Evolutionary conservation across 2,113 vertebrate genomes (phyloP).

Genomic region (Bagarius yarrelli): DNA sequence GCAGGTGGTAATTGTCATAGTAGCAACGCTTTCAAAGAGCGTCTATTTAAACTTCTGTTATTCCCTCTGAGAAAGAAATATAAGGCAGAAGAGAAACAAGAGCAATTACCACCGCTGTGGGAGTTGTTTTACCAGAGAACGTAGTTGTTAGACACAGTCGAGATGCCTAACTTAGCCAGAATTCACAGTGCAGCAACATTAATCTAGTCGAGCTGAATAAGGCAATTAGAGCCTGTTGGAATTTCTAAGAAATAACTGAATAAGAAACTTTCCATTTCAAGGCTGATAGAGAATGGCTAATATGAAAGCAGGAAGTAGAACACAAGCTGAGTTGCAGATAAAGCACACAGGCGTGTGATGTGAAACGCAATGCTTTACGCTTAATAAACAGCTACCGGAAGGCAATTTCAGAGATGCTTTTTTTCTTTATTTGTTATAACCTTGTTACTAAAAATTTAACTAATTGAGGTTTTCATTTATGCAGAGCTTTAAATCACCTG

Average conservation of each 20-base stretch:
- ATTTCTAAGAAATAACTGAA: conserved; percentile 19
- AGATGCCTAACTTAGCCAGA: neutral
- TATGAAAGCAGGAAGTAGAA: neutral
- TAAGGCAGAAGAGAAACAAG: neutral
- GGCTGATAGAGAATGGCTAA: conserved; percentile 1
- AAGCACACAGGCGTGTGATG: neutral
- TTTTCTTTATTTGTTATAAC: neutral
- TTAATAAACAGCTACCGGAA: conserved; percentile 2
- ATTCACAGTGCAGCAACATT: neutral
- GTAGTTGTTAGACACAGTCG: conserved; percentile 9
- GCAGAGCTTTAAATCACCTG: too few species aligned
- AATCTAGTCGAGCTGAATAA: neutral
- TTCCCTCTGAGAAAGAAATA: neutral
- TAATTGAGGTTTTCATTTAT: too few species aligned
- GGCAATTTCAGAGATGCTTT: neutral
- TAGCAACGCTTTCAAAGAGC: neutral
- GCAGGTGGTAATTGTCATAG: conserved; percentile 24
- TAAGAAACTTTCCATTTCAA: conserved; percentile 18
- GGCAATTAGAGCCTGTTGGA: conserved; percentile 13
- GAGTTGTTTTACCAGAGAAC: conserved; percentile 6
- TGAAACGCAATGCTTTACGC: neutral
- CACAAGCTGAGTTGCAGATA: neutral
- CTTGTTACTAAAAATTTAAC: too few species aligned
- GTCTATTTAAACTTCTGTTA: neutral
- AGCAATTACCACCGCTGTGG: conserved; percentile 18